Conservation (phyloP, 2,888 invertebrate species). For the Branchipolynoe longqiensis region DNA sequence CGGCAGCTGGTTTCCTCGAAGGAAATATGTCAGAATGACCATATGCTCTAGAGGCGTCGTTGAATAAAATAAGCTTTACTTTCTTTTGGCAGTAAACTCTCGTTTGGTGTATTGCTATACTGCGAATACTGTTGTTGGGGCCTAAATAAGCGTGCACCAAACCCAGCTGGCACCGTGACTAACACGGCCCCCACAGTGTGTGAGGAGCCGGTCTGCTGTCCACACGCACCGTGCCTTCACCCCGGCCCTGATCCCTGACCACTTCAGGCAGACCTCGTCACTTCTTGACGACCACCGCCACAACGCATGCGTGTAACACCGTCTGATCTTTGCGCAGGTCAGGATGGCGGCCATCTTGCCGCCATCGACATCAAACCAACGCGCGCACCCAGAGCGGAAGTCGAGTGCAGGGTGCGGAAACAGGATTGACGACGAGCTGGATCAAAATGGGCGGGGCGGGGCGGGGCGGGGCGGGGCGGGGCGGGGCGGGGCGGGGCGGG, state of each 20-base stretch:
- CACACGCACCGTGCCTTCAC: neutral
- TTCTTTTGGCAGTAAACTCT: no score
- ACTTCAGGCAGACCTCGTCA: neutral
- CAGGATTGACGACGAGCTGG: neutral
- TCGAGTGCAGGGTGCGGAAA: neutral
- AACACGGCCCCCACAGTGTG: neutral
- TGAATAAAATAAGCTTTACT: no score
- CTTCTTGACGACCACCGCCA: neutral
- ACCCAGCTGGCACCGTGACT: no score
- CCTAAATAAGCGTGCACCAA: no score
- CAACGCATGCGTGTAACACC: neutral
- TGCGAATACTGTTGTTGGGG: no score
- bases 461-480: neutral
- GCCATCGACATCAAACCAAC: neutral
- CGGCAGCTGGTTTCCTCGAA: no score
- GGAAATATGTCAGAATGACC: no score
- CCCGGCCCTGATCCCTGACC: neutral
- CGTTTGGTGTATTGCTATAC: no score
- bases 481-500: no score
- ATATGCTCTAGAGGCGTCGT: no score
- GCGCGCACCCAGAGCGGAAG: slow-evolving; percentile 2
- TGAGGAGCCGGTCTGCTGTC: neutral
- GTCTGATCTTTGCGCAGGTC: slow-evolving; percentile 24
- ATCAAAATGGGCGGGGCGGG: neutral
- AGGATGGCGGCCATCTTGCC: slow-evolving; percentile 10